Evolutionary conservation across 2,888 invertebrate species (phyloP), one percentile per base, ranked within the genome.

Genomic region (Bombyx huttoni): DNA sequence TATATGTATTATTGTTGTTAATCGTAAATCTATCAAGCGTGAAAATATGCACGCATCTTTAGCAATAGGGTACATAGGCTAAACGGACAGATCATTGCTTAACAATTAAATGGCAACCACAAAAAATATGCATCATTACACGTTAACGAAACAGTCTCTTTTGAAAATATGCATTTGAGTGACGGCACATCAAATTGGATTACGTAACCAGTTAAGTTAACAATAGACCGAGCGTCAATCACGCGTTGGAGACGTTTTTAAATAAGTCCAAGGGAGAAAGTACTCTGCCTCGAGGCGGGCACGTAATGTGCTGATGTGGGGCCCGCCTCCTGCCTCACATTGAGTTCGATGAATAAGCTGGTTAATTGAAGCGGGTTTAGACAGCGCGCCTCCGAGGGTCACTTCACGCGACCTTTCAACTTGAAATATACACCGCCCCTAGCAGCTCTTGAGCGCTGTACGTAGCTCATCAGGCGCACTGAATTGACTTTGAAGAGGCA

Each of bases 181-280:
- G 86, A 86, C 81, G 74, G 83, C 78, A 72, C 73, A 73, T 80
- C 75, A 73, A 79, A 79, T 78, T 66, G 67, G 64, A 70, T 87
- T 85, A 81, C 73, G 73, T 82, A 83, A 88, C 60, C 59, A 67
- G 65, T 58, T 60, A 69, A 67, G 71, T 65, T 70, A 78, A 88
- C 86, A 88, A 88, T 86, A 61, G 79, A 62, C 56, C 60, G 57
- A 57, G 65, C 73, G 80, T 86, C 84, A 79, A 84, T 83, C 84
- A 81, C 59, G 74, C 63, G 61, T 81, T 81, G 83, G 86, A 85
- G 87, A 86, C 84, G 81, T 67, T 82, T 85, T 85, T 81, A 81
- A 86, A 86, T 84, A 83, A 84, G 80, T 80, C 70, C 75, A 82
- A 65, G 73, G 78, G 84, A 82, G 87, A 87, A 86, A 87, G 86